Conservation (phyloP, 1,140 invertebrate genomes). For the Hydropsyche tenuis region DNA sequence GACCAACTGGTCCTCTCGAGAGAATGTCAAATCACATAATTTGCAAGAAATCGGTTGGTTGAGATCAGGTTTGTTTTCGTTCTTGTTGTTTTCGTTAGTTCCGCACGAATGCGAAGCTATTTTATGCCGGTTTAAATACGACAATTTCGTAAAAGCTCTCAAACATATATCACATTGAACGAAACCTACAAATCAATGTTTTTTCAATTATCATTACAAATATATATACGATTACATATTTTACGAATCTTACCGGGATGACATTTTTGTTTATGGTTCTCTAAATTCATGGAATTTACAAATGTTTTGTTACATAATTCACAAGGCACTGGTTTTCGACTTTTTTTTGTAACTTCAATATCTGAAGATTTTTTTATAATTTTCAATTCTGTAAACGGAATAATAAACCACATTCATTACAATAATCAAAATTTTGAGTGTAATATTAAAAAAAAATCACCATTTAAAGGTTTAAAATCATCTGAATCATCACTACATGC, state of each 20-base stretch:
- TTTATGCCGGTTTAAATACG: conserved; percentile 42
- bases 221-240: too few species aligned
- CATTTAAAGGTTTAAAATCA: conserved; percentile 46
- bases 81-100: not conserved
- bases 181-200: conserved; percentile 32
- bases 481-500: conserved; percentile 44
- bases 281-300: conserved; percentile 4
- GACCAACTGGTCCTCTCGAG: conserved; percentile 42
- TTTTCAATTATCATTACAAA: too few species aligned
- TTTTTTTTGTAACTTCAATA: not conserved
- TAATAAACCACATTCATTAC: not conserved
- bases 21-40: conserved; percentile 43
- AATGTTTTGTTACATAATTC: conserved; percentile 41
- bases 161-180: conserved; percentile 45
- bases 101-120: conserved; percentile 37
- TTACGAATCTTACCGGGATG: conserved; percentile 30
- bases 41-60: conserved; percentile 30
- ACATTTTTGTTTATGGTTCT: conserved; percentile 27
- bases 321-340: conserved; percentile 27
- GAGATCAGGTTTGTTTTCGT: not conserved
- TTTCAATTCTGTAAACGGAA: conserved; percentile 27
- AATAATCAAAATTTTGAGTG: not conserved
- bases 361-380: not conserved
- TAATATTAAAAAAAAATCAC: conserved; percentile 15
- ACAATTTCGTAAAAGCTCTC: conserved; percentile 35